Conservation (phyloP, 2,797 vertebrate genomes). For the Gouania willdenowi region DNA sequence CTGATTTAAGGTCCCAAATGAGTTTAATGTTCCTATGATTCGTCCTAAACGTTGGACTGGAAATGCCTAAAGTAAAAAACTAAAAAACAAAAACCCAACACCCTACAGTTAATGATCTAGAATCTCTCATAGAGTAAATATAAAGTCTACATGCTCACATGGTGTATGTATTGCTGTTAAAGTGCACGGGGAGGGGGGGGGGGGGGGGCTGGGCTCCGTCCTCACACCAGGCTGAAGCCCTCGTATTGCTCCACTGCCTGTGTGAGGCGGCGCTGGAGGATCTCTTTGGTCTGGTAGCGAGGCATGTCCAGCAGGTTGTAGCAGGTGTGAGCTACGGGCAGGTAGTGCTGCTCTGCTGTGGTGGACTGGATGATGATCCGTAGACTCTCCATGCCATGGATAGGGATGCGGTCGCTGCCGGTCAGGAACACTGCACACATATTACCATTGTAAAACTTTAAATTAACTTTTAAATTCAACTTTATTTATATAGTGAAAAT, state of each 20-base stretch:
- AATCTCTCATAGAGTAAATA: too few species aligned
- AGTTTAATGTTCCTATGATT: neutral
- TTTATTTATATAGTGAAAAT: too few species aligned
- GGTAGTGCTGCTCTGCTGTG: slow-evolving; percentile 83
- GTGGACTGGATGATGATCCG: slow-evolving; percentile 93
- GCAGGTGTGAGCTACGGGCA: slow-evolving; percentile 96
- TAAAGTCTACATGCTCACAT: too few species aligned
- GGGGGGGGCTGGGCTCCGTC: neutral
- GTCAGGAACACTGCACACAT: slow-evolving; percentile 94
- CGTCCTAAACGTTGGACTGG: slow-evolving; percentile 29
- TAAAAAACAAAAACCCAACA: too few species aligned
- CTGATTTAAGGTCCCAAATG: neutral
- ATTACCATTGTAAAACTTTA: too few species aligned
- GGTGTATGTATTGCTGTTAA: slow-evolving; percentile 50
- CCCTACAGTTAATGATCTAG: too few species aligned
- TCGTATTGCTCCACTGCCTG: slow-evolving; percentile 95
- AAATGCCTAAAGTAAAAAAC: slow-evolving; percentile 15
- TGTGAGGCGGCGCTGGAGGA: slow-evolving; percentile 81
- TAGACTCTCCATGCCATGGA: slow-evolving; percentile 95
- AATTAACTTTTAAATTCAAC: too few species aligned
- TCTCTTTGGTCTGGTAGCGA: slow-evolving; percentile 92
- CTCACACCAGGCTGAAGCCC: slow-evolving; percentile 92
- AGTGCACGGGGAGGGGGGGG: slow-evolving; percentile 38
- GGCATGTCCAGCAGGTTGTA: slow-evolving; percentile 97
- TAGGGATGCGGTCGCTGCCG: slow-evolving; percentile 94